Evolutionary conservation across 2,888 invertebrate species (phyloP), one percentile per base, ranked within the genome.

Genomic region (Oligia fasciuncula): DNA sequence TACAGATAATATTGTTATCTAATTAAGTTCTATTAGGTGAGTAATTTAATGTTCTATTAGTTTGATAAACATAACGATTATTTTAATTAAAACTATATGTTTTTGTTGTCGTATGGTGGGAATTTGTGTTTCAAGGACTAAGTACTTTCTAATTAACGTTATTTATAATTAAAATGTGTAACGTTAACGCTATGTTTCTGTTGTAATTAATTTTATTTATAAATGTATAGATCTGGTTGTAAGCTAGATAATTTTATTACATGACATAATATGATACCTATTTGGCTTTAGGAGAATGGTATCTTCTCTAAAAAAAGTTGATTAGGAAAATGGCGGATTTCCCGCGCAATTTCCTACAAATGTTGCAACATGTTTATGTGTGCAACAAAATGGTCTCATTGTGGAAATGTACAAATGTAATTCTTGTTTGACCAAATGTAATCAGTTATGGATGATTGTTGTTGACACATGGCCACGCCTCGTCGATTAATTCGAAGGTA

Each of bases 11-110:
- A 54, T 75, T 73, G 57, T 73, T 77, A 73, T 76, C 77, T 68
- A 77, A 69, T 70, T 62, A 65, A n/a, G 62, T 79, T 71, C 82
- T 80, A 79, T 80, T 84, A 75, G 80, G 81, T 86, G 84, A 86
- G 85, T 86, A 70, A 84, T 76, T 72, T 79, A 76, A 77, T 80
- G 75, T 69, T 60, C 57, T 73, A 65, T 63, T 70, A 35, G 35
- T 67, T 78, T 49, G 63, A 29, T 71, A 81, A 60, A 68, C 63
- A 67, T 35, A 35, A 43, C 57, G 62, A 77, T 73, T 75, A 60
- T 72, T 54, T 29, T n/a, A 62, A 60, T 43, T 70, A 46, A 73
- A 67, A 67, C 6, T 8, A 19, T 63, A 63, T 23, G 66, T 73
- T 40, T 68, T 72, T 65, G 23, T 8, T 29, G 8, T 51, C 63